These are phyloP conservation scores for Drosophila navojoa DNA, from an alignment of 1,140 invertebrate species.

Conservation along the genomic window DNA sequence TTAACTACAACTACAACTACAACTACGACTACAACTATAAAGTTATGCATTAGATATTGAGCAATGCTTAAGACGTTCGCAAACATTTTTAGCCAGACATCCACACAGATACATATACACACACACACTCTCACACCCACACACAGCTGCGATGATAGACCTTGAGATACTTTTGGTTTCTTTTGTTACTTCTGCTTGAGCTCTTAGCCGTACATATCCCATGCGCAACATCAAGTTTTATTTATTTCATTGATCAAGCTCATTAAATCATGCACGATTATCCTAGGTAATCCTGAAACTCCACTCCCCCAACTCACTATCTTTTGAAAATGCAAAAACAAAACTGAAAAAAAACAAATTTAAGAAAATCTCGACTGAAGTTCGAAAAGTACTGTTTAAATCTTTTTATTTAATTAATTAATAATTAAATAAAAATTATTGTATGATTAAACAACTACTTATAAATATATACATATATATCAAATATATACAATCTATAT, in stretches of 20 bases:
- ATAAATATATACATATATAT: constrained; percentile 67
- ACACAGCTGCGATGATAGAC: constrained; percentile 18
- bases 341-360: neutral
- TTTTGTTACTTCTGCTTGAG: constrained; percentile 36
- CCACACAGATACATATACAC: constrained; percentile 4
- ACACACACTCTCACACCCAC: constrained; percentile 7
- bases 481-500: constrained; percentile 43
- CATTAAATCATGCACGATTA: constrained; percentile 42
- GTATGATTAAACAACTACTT: constrained; percentile 58
- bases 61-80: constrained; percentile 60
- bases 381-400: constrained; percentile 77
- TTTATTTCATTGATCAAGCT: constrained; percentile 77
- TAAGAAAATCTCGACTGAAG: constrained; percentile 72
- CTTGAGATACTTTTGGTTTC: constrained; percentile 26
- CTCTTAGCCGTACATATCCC: constrained; percentile 70
- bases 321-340: constrained; percentile 31
- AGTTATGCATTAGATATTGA: constrained; percentile 52
- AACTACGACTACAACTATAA: constrained; percentile 27
- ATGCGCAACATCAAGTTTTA: constrained; percentile 75
- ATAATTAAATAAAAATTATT: constrained; percentile 26
- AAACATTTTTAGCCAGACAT: constrained; percentile 31
- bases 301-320: neutral
- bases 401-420: constrained; percentile 49
- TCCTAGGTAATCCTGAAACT: neutral
- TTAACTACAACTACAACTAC: constrained; percentile 32